A percentile compares a stretch with the other conserved stretches of the same genome.
Conservation (phyloP, 2,888 invertebrate species). For the Lepetodrilus schrolli region DNA sequence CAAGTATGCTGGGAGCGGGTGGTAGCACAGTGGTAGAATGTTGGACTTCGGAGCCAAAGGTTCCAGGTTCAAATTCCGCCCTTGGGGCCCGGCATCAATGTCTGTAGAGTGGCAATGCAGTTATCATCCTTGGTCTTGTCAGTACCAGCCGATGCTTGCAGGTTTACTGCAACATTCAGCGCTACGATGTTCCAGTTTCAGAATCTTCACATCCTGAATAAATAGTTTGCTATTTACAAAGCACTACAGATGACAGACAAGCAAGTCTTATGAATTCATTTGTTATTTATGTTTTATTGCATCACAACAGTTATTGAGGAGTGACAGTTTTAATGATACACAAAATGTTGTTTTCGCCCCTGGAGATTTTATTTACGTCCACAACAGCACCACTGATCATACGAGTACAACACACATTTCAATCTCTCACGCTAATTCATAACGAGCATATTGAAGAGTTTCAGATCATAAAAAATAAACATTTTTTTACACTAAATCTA, state of each 20-base stretch:
- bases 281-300: constrained; percentile 30
- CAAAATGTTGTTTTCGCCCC: constrained; percentile 33
- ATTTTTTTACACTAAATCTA: constrained; percentile 7
- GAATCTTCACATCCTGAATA: no score
- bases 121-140: no score
- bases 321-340: constrained; percentile 31
- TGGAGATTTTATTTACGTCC: constrained; percentile 4
- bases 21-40: no score
- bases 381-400: constrained; percentile 8
- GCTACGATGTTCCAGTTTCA: no score
- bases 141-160: no score
- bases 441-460: constrained; percentile 1
- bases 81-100: no score
- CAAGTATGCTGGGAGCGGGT: no score
- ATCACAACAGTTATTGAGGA: constrained; percentile 38
- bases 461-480: constrained; percentile 17
- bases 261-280: not conserved
- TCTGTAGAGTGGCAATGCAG: no score
- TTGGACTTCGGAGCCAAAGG: no score
- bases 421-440: not conserved
- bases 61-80: no score
- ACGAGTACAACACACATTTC: constrained; percentile 8
- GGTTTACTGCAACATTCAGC: no score
- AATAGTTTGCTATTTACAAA: no score
- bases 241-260: not conserved